Percentiles rank a stretch among this genome's conserved stretches.
phyloP scores from a whole-genome alignment of 2,888 invertebrate species.

The Clusia tigrina region DNA sequence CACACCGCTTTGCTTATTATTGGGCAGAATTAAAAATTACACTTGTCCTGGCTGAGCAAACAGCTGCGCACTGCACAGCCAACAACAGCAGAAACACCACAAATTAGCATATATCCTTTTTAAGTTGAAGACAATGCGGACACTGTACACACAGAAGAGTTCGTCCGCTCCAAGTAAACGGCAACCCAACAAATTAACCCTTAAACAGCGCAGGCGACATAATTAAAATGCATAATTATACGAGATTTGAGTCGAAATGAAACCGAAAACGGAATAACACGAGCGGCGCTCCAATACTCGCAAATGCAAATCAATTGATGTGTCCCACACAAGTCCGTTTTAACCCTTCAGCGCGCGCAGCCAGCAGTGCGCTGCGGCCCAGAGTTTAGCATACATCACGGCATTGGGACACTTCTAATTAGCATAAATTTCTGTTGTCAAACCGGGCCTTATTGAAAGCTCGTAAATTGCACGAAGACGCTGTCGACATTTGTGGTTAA shows the following conservation, averaged over 20 bases:
- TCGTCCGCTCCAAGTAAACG: neutral
- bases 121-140: neutral
- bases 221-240: conserved; percentile 63
- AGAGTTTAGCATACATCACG: conserved; percentile 15
- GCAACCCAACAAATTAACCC: conserved; percentile 44
- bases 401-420: conserved; percentile 46
- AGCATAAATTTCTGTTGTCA: conserved; percentile 56
- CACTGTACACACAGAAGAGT: neutral
- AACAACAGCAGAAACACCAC: neutral
- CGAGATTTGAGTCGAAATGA: conserved; percentile 54
- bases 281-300: conserved; percentile 46
- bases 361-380: neutral
- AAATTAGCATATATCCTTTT: conserved; percentile 3
- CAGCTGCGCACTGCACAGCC: neutral
- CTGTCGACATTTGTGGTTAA: conserved; percentile 19
- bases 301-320: conserved; percentile 57
- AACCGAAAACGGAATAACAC: conserved; percentile 54
- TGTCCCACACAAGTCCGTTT: neutral
- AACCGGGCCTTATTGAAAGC: conserved; percentile 56
- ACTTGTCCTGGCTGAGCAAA: neutral
- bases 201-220: conserved; percentile 41
- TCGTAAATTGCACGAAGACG: conserved; percentile 46
- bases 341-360: neutral
- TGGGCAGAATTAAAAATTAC: conserved; percentile 2
- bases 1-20: neutral